Evolutionary conservation across 2,888 invertebrate genomes (phyloP), one percentile per base, ranked within the genome.

Genomic region (Petrophora chlorosata): DNA sequence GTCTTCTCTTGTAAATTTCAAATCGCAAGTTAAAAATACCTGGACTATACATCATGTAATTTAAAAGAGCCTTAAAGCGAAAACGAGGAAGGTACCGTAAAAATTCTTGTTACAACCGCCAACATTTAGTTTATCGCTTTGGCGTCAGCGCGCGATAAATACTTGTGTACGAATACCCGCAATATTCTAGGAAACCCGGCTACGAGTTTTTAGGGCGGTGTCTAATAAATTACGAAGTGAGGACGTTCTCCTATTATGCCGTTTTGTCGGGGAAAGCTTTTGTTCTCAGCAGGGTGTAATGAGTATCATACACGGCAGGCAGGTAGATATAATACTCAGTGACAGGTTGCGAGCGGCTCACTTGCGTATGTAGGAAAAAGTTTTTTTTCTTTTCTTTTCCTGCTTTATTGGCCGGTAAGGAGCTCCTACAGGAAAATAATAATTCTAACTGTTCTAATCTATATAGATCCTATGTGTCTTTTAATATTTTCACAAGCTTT

Each of bases 71-170:
- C 25, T 3, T 26, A 36, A 25, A 38, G 28, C 17, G 38, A 10
- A 2, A 28, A 38, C 35, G 17, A 10, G 28, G 16, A 38, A 28
- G 28, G 17, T 17, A 12, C 10, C 17, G 38, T 26, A 19, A 38
- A 34, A 34, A 14, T 22, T 5, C n/a, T 34, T 23, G 23, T 34
- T 10, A 2, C 34, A n/a, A 17, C n/a, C 22, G 23, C 38, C 13
- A 2, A 12, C 38, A 28, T 36, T 34, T 32, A 15, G 28, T 38
- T 28, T 38, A 38, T 38, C 38, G 19, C 38, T 38, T 28, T 28
- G 3, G 28, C 26, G 34, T 34, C 34, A 34, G 34, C 38, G 2
- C 38, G 9, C 16, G 12, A 38, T 38, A 38, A 28, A 38, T 28
- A 38, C 17, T 16, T 8, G 12, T 19, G 38, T 28, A 28, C 38